phyloP scores from a whole-genome alignment of 2,797 vertebrate genomes.

The Taeniopygia guttata region DNA sequence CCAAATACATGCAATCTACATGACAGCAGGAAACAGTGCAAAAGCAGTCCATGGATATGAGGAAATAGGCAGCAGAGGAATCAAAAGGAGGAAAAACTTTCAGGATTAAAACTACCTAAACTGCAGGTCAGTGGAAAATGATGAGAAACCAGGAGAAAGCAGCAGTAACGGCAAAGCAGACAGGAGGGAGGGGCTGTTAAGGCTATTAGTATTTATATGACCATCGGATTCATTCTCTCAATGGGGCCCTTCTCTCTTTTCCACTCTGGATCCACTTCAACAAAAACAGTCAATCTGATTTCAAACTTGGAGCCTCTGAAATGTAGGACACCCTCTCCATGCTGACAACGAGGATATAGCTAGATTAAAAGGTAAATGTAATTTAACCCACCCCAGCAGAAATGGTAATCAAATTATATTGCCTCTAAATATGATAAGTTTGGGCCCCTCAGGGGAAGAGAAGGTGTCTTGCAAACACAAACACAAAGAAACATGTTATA shows the following conservation, averaged over 20 bases:
- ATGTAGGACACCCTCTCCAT: conserved; percentile 7
- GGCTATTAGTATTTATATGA: neutral
- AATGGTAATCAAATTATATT: conserved; percentile 72
- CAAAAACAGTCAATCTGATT: conserved; percentile 10
- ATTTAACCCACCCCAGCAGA: conserved; percentile 71
- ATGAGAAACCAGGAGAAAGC: neutral
- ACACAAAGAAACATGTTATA: conserved; percentile 61
- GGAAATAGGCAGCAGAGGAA: conserved; percentile 16
- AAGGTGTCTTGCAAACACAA: conserved; percentile 57
- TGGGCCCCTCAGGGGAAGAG: conserved; percentile 35
- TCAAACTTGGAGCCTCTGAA: conserved; percentile 28
- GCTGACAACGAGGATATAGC: conserved; percentile 40
- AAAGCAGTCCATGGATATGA: neutral
- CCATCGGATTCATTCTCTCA: neutral
- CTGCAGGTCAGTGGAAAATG: neutral
- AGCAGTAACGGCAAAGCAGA: neutral
- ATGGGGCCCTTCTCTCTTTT: neutral
- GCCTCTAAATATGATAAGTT: conserved; percentile 70
- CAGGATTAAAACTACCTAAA: conserved; percentile 33
- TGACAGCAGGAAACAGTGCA: conserved; percentile 44
- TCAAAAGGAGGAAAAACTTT: conserved; percentile 47
- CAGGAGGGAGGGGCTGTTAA: neutral
- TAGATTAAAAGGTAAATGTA: conserved; percentile 74
- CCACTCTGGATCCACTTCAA: neutral
- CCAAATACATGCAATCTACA: conserved; percentile 41